Percentiles rank a stretch among this genome's conserved stretches.
Evolutionary conservation across 2,113 vertebrate species (phyloP).

Genomic region (Hemicordylus capensis): DNA sequence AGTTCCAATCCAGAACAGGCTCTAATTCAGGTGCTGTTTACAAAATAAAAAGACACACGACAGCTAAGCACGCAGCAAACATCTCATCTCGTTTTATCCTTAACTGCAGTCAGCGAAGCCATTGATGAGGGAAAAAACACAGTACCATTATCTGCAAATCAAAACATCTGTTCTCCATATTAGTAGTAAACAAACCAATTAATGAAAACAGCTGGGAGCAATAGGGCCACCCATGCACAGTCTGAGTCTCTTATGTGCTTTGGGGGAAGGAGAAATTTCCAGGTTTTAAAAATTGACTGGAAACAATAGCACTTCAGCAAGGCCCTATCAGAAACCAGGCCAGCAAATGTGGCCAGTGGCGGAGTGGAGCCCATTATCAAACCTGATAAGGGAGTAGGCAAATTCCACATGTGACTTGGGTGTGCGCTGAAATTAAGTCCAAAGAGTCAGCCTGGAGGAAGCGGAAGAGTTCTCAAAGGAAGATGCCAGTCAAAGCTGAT

Average conservation of each 20-base stretch:
- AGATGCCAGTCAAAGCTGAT: too few species aligned
- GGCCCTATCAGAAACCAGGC: neutral
- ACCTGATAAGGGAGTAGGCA: neutral
- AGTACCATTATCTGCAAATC: neutral
- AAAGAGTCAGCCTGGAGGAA: neutral
- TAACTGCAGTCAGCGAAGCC: neutral
- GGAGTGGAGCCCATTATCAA: neutral
- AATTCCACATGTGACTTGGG: neutral
- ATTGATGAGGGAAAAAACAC: neutral
- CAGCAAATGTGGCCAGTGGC: neutral
- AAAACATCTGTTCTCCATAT: constrained; percentile 1
- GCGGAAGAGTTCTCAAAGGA: too few species aligned
- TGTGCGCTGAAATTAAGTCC: neutral
- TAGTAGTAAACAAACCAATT: constrained; percentile 10
- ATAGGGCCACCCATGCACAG: neutral
- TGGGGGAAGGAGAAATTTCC: too few species aligned
- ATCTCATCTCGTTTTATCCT: too few species aligned
- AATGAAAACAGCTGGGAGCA: neutral
- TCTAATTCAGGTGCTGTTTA: too few species aligned
- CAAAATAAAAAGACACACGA: too few species aligned
- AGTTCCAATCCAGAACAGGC: too few species aligned
- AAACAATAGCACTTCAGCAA: neutral
- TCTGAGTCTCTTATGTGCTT: neutral
- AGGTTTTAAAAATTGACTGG: neutral
- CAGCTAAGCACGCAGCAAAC: too few species aligned